Evolutionary conservation across 2,797 vertebrate species (phyloP).

Genomic region (Bufotes viridis): DNA sequence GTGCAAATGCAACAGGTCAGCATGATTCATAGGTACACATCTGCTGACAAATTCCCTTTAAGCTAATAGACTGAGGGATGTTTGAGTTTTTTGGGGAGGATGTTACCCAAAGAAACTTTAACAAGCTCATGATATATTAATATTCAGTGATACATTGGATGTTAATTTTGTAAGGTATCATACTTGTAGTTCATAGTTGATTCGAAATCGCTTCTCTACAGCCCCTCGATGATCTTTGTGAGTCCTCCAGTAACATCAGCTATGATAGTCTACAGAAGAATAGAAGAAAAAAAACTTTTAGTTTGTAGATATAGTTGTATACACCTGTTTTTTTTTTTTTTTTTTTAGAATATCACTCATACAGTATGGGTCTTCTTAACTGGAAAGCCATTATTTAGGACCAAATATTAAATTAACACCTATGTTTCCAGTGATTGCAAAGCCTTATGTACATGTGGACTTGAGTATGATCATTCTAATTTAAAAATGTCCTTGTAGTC

Average conservation of each 20-base stretch:
- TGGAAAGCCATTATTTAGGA: background rate
- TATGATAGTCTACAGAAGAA: constrained; percentile 23
- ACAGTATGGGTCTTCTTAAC: background rate
- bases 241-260: constrained; percentile 57
- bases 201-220: constrained; percentile 43
- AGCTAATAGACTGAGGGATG: background rate
- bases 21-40: too few relatives aligned
- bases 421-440: background rate
- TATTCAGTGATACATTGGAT: background rate
- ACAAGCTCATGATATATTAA: background rate
- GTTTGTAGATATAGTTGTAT: background rate
- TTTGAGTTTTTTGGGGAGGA: background rate
- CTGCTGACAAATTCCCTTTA: too few relatives aligned
- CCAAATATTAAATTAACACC: background rate
- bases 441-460: background rate
- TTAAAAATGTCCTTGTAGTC: too few relatives aligned
- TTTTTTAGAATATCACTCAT: too few relatives aligned
- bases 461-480: too few relatives aligned
- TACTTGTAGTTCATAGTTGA: constrained; percentile 36
- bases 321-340: too few relatives aligned
- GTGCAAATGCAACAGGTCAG: too few relatives aligned
- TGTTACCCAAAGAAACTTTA: background rate
- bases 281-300: background rate
- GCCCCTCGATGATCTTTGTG: constrained; percentile 53
- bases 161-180: background rate